Percentiles rank a stretch among this genome's conserved stretches.
phyloP scores from a whole-genome alignment of 2,888 invertebrate genomes.

The Sericinus montela region DNA sequence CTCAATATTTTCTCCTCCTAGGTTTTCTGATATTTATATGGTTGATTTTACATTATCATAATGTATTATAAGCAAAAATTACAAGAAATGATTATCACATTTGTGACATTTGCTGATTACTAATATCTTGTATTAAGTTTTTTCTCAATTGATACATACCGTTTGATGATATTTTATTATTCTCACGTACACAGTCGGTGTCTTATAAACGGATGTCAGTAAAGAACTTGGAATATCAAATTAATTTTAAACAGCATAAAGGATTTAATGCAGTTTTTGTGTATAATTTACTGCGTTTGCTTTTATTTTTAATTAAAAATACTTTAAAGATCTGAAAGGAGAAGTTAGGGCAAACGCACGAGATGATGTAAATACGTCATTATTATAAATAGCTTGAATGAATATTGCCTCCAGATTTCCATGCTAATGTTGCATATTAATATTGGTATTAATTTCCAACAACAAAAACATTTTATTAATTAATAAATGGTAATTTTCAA shows the following conservation, averaged over 20 bases:
- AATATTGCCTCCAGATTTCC: neutral
- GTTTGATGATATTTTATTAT: conserved; percentile 4
- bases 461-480: no score
- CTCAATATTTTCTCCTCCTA: no score
- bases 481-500: no score
- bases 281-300: no score
- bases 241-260: neutral
- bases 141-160: conserved; percentile 7
- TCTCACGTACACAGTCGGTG: conserved; percentile 7
- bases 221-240: conserved; percentile 9
- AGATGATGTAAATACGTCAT: conserved; percentile 2
- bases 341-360: no score
- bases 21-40: no score
- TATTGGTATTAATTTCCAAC: conserved; percentile 4
- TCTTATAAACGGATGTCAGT: conserved; percentile 13
- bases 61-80: no score
- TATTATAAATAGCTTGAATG: conserved; percentile 1
- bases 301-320: no score
- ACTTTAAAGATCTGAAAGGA: no score
- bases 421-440: conserved; percentile 15
- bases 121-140: neutral
- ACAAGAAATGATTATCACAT: no score
- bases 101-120: neutral
- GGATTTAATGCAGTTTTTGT: no score
- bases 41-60: no score